phyloP scores from a whole-genome alignment of 2,797 vertebrate species.

The Tadarida brasiliensis region DNA sequence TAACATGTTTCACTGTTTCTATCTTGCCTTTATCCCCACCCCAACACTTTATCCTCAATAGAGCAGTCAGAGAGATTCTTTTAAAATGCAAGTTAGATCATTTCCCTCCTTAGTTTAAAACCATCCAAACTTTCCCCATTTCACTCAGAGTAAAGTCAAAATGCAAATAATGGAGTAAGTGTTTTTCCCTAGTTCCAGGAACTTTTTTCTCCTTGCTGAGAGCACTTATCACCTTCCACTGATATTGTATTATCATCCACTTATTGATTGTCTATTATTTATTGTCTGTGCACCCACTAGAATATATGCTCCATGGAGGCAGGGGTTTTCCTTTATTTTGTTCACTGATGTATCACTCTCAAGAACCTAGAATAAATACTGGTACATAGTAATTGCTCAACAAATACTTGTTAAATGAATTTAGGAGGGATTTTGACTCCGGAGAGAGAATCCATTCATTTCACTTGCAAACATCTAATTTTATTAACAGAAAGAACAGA shows the following conservation, averaged over 20 bases:
- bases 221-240: neutral
- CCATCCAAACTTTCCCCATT: neutral
- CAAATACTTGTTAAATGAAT: neutral
- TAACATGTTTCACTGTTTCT: neutral
- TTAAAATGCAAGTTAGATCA: conserved; percentile 2
- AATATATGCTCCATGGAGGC: neutral
- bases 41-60: neutral
- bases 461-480: conserved; percentile 41
- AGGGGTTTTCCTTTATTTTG: neutral
- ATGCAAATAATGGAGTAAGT: neutral
- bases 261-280: conserved; percentile 28
- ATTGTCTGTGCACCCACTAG: neutral
- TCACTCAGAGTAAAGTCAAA: neutral
- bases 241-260: neutral
- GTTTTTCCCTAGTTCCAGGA: neutral
- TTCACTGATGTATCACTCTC: neutral
- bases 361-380: conserved; percentile 22
- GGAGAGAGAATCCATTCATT: neutral
- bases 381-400: neutral
- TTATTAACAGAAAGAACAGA: conserved; percentile 20
- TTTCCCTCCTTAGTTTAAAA: neutral
- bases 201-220: conserved; percentile 33
- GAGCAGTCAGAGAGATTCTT: neutral
- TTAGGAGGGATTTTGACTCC: neutral
- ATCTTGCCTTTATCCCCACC: neutral